These are phyloP conservation scores for Elymnias hypermnestra DNA, from an alignment of 1,140 invertebrate species.

Conservation along the genomic window DNA sequence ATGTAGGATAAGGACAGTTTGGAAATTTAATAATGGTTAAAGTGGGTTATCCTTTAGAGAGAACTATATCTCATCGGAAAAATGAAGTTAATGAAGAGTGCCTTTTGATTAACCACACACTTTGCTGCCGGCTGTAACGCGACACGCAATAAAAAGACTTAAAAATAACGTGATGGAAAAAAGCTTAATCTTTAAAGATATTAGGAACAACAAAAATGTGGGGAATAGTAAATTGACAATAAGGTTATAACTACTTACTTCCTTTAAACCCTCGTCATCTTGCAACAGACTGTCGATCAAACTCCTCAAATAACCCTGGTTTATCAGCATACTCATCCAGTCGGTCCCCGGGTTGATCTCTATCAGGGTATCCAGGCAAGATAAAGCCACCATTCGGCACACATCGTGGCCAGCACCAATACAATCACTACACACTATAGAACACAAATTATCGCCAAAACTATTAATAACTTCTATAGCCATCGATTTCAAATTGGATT, in stretches of 20 bases:
- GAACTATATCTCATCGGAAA: too few relatives aligned
- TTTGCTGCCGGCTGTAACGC: too few relatives aligned
- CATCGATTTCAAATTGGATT: constrained; percentile 57
- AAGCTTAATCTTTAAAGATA: too few relatives aligned
- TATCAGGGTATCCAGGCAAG: constrained; percentile 87
- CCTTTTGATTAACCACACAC: too few relatives aligned
- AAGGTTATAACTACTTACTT: constrained; percentile 46
- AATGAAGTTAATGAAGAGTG: too few relatives aligned
- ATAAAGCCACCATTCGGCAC: constrained; percentile 90
- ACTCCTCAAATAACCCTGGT: constrained; percentile 89
- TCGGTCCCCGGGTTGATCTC: constrained; percentile 84
- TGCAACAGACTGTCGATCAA: constrained; percentile 87
- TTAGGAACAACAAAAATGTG: too few relatives aligned
- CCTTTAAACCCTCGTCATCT: constrained; percentile 83
- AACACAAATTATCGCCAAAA: constrained; percentile 89
- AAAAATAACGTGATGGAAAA: too few relatives aligned
- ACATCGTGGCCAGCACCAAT: constrained; percentile 91
- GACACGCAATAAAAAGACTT: too few relatives aligned
- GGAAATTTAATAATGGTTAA: too few relatives aligned
- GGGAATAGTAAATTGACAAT: too few relatives aligned
- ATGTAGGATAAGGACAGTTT: too few relatives aligned
- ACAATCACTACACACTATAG: constrained; percentile 90
- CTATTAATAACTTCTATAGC: constrained; percentile 70
- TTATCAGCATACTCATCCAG: constrained; percentile 85
- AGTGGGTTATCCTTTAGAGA: too few relatives aligned